Evolutionary conservation across 2,888 invertebrate genomes (phyloP).

Genomic region (Mythimna albipuncta): DNA sequence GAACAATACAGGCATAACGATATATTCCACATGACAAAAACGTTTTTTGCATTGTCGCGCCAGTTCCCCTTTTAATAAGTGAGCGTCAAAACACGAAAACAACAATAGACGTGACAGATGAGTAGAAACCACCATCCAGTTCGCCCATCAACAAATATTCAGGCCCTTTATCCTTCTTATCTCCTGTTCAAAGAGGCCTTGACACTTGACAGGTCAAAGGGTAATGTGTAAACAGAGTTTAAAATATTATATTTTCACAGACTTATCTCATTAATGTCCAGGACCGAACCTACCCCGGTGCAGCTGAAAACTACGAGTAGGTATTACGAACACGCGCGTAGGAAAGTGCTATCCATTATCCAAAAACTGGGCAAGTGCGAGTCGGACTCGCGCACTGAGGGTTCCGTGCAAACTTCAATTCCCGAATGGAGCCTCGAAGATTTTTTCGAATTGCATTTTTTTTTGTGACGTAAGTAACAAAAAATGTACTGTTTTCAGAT

Average conservation of each 20-base stretch:
- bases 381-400: too few relatives aligned
- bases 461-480: too few relatives aligned
- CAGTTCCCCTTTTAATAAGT: neutral
- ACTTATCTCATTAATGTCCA: neutral
- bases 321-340: too few relatives aligned
- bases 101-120: slow-evolving; percentile 4
- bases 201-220: slow-evolving; percentile 21
- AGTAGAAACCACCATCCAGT: neutral
- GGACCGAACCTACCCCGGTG: neutral
- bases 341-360: too few relatives aligned
- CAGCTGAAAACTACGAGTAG: too few relatives aligned
- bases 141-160: neutral
- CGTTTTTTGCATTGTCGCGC: neutral
- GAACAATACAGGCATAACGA: neutral
- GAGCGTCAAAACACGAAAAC: slow-evolving; percentile 4
- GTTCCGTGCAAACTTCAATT: too few relatives aligned
- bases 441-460: too few relatives aligned
- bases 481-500: too few relatives aligned
- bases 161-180: slow-evolving; percentile 2
- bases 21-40: neutral
- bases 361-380: too few relatives aligned
- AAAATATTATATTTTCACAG: slow-evolving; percentile 13
- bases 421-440: too few relatives aligned
- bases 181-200: neutral
- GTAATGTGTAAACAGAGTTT: neutral